Conservation (phyloP, 2,113 vertebrate genomes). For the Tetraodon nigroviridis region DNA sequence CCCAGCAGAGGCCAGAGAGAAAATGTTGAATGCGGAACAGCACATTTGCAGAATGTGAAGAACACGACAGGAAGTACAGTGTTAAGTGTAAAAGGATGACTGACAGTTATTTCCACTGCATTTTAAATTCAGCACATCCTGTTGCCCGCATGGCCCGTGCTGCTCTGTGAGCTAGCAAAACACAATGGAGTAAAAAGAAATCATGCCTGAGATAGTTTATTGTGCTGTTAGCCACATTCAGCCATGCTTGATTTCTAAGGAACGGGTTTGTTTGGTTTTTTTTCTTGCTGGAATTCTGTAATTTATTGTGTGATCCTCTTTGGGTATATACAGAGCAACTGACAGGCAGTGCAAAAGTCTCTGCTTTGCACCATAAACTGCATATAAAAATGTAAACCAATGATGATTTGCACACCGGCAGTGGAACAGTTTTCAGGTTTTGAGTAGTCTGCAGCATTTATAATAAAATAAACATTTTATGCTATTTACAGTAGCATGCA, state of each 20-base stretch:
- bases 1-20: no score
- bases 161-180: background rate
- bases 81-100: background rate
- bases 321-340: constrained; percentile 20
- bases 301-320: constrained; percentile 14
- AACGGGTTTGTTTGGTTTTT: constrained; percentile 1
- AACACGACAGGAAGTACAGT: background rate
- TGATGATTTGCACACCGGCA: constrained; percentile 14
- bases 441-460: background rate
- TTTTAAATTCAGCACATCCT: background rate
- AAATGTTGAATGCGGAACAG: background rate
- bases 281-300: background rate
- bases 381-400: constrained; percentile 31
- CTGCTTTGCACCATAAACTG: constrained; percentile 38
- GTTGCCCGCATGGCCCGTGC: background rate
- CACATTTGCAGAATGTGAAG: background rate
- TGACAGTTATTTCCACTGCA: background rate
- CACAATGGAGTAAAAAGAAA: background rate
- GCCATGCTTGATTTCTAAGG: constrained; percentile 3
- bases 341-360: constrained; percentile 7
- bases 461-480: background rate
- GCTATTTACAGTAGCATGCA: no score
- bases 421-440: constrained; percentile 13
- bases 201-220: background rate
- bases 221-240: background rate